Conservation (phyloP, 2,888 invertebrate species). For the Calameuta idolon region DNA sequence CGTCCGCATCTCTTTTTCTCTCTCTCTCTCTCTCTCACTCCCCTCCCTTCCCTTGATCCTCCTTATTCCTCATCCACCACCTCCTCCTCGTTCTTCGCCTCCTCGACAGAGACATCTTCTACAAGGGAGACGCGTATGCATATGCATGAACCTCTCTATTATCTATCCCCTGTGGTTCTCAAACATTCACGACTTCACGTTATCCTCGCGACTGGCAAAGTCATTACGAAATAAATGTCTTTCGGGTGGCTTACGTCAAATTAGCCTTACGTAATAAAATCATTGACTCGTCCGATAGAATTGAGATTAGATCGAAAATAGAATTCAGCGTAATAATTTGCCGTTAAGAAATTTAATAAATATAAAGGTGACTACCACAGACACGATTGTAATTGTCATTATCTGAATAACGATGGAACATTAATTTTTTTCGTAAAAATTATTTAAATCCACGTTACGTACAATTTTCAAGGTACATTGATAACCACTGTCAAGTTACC, state of each 20-base stretch:
- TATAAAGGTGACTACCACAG: not conserved
- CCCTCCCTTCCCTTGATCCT: not conserved
- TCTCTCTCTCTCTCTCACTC: not conserved
- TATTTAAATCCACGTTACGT: not conserved
- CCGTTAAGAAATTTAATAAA: not conserved
- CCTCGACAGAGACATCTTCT: conserved; percentile 22
- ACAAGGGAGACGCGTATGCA: conserved; percentile 16
- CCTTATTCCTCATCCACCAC: no score
- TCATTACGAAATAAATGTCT: not conserved
- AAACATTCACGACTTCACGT: not conserved
- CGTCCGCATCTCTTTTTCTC: not conserved
- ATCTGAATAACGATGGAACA: not conserved
- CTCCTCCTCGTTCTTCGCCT: not conserved
- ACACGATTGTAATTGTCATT: not conserved
- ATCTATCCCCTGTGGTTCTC: conserved; percentile 7
- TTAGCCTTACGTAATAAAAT: not conserved
- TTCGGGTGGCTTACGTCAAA: not conserved
- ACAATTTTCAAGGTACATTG: not conserved
- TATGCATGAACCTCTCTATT: conserved; percentile 19
- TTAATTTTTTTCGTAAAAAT: not conserved
- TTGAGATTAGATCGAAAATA: not conserved
- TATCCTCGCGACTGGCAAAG: not conserved
- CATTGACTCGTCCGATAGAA: not conserved
- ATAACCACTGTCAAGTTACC: conserved; percentile 20
- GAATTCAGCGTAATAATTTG: not conserved